A percentile compares a stretch with the other conserved stretches of the same genome.
phyloP scores from a whole-genome alignment of 1,140 invertebrate genomes.

The Bilobella aurantiaca region DNA sequence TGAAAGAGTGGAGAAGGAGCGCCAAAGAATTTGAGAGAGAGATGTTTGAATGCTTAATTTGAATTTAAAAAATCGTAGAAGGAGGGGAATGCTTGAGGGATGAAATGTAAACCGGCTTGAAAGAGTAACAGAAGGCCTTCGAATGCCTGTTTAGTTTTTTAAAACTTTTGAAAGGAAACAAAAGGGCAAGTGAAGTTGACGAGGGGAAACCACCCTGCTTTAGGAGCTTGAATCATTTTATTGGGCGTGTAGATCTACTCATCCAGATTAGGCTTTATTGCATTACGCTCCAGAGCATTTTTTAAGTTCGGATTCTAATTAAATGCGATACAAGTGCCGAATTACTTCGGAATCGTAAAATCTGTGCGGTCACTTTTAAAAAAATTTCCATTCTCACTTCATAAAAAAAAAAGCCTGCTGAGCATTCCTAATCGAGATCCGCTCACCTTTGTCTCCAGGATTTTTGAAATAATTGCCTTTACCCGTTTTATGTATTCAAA shows the following conservation, averaged over 20 bases:
- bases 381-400: too few relatives aligned
- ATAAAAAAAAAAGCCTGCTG: too few relatives aligned
- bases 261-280: not conserved
- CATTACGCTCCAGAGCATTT: not conserved
- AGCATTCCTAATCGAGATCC: too few relatives aligned
- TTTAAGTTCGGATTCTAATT: not conserved
- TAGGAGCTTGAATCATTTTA: not conserved
- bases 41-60: not conserved
- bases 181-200: not conserved
- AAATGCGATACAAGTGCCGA: not conserved
- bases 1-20: not conserved
- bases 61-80: not conserved
- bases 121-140: too few relatives aligned
- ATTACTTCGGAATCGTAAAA: not conserved
- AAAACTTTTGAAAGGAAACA: too few relatives aligned
- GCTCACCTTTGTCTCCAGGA: too few relatives aligned
- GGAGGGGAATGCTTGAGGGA: not conserved
- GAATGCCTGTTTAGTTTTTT: not conserved
- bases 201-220: not conserved
- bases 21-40: not conserved
- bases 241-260: not conserved
- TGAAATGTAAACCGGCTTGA: not conserved
- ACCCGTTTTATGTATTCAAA: too few relatives aligned
- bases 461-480: too few relatives aligned
- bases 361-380: too few relatives aligned